Evolutionary conservation across 2,888 invertebrate species (phyloP).

Genomic region (Chymomyza procnemis): DNA sequence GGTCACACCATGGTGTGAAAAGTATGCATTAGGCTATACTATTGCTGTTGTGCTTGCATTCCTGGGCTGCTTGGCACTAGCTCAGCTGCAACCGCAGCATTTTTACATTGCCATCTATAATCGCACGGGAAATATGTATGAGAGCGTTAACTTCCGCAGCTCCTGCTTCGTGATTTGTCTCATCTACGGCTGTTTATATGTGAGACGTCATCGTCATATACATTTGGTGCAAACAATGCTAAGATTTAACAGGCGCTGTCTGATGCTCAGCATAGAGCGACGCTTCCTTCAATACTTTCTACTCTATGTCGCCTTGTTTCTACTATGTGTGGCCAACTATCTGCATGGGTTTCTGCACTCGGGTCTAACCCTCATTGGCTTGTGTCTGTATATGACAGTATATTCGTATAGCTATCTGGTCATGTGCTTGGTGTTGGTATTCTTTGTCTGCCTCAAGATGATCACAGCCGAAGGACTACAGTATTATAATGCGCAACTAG

Average conservation of each 20-base stretch:
- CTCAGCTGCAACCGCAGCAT: slow-evolving; percentile 16
- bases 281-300: slow-evolving; percentile 31
- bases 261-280: slow-evolving; percentile 7
- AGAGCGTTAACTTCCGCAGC: slow-evolving; percentile 33
- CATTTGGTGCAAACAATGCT: slow-evolving; percentile 37
- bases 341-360: slow-evolving; percentile 25
- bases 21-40: slow-evolving; percentile 32
- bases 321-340: slow-evolving; percentile 30
- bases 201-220: slow-evolving; percentile 38
- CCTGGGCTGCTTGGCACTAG: slow-evolving; percentile 21
- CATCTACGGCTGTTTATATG: slow-evolving; percentile 39
- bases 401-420: slow-evolving; percentile 40
- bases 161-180: slow-evolving; percentile 38
- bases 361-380: neutral
- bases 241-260: slow-evolving; percentile 26
- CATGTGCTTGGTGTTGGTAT: slow-evolving; percentile 36
- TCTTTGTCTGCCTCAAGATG: slow-evolving; percentile 49
- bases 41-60: neutral
- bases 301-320: slow-evolving; percentile 28
- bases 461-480: slow-evolving; percentile 36
- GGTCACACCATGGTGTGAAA: slow-evolving; percentile 28
- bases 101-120: slow-evolving; percentile 36
- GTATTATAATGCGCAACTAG: slow-evolving; percentile 24
- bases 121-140: slow-evolving; percentile 52
- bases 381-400: slow-evolving; percentile 12